Percentiles rank a stretch among this genome's conserved stretches.
These are phyloP conservation scores for Phymastichus coffea DNA, from an alignment of 1,140 invertebrate species.

Conservation along the genomic window DNA sequence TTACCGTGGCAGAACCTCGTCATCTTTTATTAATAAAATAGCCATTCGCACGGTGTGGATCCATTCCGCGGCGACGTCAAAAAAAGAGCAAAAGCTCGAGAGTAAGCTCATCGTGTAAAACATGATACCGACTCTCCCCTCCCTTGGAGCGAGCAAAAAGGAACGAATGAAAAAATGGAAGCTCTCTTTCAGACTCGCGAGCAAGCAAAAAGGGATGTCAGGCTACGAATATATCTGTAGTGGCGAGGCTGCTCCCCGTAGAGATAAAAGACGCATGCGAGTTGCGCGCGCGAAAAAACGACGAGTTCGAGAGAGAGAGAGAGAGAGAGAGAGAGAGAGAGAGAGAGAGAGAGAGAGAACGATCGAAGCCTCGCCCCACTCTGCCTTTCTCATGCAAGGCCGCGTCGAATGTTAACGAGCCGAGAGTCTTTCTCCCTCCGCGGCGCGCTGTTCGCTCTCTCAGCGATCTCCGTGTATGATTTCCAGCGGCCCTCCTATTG, in stretches of 20 bases:
- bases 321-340: too few species aligned
- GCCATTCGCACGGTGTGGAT: not conserved
- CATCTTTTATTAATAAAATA: slow-evolving; percentile 22
- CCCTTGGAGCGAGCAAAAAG: too few species aligned
- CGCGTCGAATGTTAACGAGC: slow-evolving; percentile 52
- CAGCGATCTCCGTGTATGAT: slow-evolving; percentile 45
- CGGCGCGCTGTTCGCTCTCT: slow-evolving; percentile 35
- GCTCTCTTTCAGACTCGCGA: too few species aligned
- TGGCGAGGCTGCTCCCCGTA: too few species aligned
- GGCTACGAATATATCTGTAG: too few species aligned
- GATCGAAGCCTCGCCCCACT: slow-evolving; percentile 44
- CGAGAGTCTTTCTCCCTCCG: slow-evolving; percentile 34
- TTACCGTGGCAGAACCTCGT: not conserved
- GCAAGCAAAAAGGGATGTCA: too few species aligned
- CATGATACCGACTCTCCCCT: too few species aligned
- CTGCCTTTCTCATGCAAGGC: slow-evolving; percentile 9
- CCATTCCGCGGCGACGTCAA: not conserved
- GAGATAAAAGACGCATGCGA: not conserved
- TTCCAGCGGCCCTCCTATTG: slow-evolving; percentile 46
- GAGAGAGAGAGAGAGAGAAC: slow-evolving; percentile 12
- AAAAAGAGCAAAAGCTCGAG: not conserved
- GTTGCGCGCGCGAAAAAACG: not conserved
- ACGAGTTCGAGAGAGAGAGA: too few species aligned
- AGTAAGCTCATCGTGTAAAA: slow-evolving; percentile 18
- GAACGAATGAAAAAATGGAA: too few species aligned